phyloP scores from a whole-genome alignment of 2,797 vertebrate species.

The Semaprochilodus insignis region DNA sequence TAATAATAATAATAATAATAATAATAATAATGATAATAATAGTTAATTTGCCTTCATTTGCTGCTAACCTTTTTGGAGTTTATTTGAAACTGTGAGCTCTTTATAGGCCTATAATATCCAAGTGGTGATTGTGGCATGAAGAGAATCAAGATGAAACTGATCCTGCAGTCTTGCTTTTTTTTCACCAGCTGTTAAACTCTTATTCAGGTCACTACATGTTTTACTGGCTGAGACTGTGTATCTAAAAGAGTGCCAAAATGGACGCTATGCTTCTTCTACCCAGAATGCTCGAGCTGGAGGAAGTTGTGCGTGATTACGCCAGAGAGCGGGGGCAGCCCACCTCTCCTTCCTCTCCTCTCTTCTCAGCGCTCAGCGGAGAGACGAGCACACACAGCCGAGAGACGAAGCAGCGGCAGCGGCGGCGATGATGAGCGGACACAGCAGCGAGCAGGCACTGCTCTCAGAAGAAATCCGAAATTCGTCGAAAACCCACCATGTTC shows the following conservation, averaged over 20 bases:
- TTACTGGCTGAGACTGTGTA: no score
- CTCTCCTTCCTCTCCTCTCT: slow-evolving; percentile 61
- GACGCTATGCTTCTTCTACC: slow-evolving; percentile 61
- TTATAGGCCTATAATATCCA: no score
- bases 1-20: no score
- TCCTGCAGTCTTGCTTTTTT: no score
- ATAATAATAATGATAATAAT: no score
- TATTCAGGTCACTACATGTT: neutral
- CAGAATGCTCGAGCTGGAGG: slow-evolving; percentile 62
- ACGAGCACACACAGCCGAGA: slow-evolving; percentile 69
- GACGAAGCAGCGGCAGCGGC: slow-evolving; percentile 38
- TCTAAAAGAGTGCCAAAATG: slow-evolving; percentile 7
- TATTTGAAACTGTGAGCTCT: no score
- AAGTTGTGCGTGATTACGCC: slow-evolving; percentile 56
- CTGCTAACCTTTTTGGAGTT: no score
- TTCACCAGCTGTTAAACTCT: no score
- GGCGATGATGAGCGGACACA: slow-evolving; percentile 29
- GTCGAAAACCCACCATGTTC: slow-evolving; percentile 40
- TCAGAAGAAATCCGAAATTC: slow-evolving; percentile 64
- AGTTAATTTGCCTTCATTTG: no score
- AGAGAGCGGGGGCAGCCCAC: slow-evolving; percentile 73
- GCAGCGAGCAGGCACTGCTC: slow-evolving; percentile 38
- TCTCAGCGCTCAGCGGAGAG: slow-evolving; percentile 59
- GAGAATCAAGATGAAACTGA: no score
- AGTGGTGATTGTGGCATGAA: no score